Percentiles rank a stretch among this genome's conserved stretches.
phyloP scores from a whole-genome alignment of 2,797 vertebrate genomes.

The Phrynocephalus forsythii region DNA sequence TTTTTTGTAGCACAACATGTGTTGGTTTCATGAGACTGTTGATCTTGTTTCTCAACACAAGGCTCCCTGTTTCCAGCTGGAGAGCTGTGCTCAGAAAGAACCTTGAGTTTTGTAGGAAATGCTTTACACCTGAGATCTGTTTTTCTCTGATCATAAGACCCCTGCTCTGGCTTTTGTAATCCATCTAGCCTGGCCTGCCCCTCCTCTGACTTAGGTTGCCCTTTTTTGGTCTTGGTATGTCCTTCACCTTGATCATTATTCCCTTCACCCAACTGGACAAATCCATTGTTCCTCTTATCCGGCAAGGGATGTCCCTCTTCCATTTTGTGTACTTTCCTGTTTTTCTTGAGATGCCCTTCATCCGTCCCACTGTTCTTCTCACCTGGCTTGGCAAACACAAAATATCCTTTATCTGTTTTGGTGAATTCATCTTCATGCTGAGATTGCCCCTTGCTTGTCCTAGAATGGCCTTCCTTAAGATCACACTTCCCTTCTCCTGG shows the following conservation, averaged over 20 bases:
- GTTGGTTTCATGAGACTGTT: neutral
- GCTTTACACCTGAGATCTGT: neutral
- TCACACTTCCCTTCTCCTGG: slow-evolving; percentile 20
- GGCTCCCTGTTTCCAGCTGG: neutral
- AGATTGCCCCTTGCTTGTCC: slow-evolving; percentile 13
- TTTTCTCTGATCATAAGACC: neutral
- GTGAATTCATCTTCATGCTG: neutral
- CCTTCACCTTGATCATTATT: neutral
- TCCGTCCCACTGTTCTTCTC: slow-evolving; percentile 16
- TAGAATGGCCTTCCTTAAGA: slow-evolving; percentile 8
- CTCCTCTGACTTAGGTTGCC: slow-evolving; percentile 9
- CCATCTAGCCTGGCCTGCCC: neutral
- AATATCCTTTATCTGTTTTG: slow-evolving; percentile 16
- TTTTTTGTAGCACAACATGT: neutral
- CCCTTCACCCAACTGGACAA: neutral
- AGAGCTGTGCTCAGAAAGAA: slow-evolving; percentile 2
- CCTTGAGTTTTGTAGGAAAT: neutral
- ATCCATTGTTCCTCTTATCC: neutral
- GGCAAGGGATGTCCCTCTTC: neutral
- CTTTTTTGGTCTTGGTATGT: slow-evolving; percentile 9
- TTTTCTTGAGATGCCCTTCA: slow-evolving; percentile 9
- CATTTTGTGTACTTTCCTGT: neutral
- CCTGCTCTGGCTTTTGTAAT: slow-evolving; percentile 12
- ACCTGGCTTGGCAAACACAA: slow-evolving; percentile 36
- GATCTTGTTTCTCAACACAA: neutral